A percentile compares a stretch with the other conserved stretches of the same genome.
These are phyloP conservation scores for Corvus cornix DNA, from an alignment of 2,113 vertebrate genomes.

Conservation along the genomic window DNA sequence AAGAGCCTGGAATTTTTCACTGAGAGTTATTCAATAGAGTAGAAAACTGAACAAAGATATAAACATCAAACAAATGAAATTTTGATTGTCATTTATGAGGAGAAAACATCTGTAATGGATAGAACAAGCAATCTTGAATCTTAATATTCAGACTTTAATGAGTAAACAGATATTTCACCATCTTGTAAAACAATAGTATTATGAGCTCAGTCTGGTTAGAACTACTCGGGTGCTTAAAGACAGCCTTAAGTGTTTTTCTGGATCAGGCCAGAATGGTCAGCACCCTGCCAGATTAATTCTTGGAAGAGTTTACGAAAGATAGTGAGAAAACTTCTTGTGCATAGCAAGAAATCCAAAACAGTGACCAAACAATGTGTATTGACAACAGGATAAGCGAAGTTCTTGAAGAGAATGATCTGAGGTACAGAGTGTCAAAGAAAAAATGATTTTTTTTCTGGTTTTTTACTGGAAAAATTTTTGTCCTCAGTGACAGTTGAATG, in stretches of 20 bases:
- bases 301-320: slow-evolving; percentile 27
- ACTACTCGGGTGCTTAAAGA: slow-evolving; percentile 53
- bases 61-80: slow-evolving; percentile 64
- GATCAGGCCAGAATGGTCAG: slow-evolving; percentile 55
- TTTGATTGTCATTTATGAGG: slow-evolving; percentile 68
- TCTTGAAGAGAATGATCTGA: slow-evolving; percentile 46
- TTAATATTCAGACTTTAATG: slow-evolving; percentile 68
- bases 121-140: slow-evolving; percentile 51
- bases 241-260: slow-evolving; percentile 62
- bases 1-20: slow-evolving; percentile 62
- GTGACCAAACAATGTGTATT: slow-evolving; percentile 14
- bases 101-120: slow-evolving; percentile 68
- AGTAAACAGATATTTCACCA: slow-evolving; percentile 70
- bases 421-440: background rate
- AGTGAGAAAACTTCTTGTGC: slow-evolving; percentile 26
- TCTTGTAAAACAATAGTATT: slow-evolving; percentile 68
- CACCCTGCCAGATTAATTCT: slow-evolving; percentile 50
- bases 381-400: background rate
- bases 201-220: slow-evolving; percentile 62
- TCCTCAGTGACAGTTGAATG: background rate
- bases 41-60: slow-evolving; percentile 46
- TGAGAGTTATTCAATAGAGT: slow-evolving; percentile 13
- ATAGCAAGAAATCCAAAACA: slow-evolving; percentile 53
- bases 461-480: background rate
- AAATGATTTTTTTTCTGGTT: background rate